Percentiles rank a stretch among this genome's conserved stretches.
Conservation (phyloP, 2,113 vertebrate species). For the Talpa occidentalis region DNA sequence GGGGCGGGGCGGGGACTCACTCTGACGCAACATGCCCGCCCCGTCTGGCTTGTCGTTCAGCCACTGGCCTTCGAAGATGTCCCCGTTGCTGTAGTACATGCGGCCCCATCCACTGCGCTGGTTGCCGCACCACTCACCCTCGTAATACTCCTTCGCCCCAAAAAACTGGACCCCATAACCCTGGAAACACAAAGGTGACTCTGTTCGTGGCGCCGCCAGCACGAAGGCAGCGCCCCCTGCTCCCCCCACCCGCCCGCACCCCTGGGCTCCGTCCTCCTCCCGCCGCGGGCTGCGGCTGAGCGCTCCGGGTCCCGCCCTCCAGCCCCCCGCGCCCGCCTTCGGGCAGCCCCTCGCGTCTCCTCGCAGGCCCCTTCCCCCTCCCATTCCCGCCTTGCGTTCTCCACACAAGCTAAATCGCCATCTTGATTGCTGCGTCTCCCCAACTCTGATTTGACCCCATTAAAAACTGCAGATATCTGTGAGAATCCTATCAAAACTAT, state of each 20-base stretch:
- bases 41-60: constrained; percentile 85
- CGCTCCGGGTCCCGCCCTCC: neutral
- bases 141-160: constrained; percentile 85
- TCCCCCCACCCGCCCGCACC: neutral
- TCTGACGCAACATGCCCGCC: constrained; percentile 87
- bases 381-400: neutral
- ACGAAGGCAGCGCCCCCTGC: neutral
- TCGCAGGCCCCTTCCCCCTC: neutral
- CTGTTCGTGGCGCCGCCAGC: accelerated
- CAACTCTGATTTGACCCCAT: neutral
- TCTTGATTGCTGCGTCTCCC: neutral
- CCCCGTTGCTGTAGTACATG: constrained; percentile 89
- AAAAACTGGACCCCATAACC: constrained; percentile 90
- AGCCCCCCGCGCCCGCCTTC: neutral
- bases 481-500: neutral
- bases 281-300: neutral
- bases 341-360: neutral
- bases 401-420: neutral
- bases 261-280: too few relatives aligned
- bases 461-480: neutral
- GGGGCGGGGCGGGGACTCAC: constrained; percentile 89
- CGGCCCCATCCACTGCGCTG: constrained; percentile 91
- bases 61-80: constrained; percentile 95
- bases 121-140: constrained; percentile 91
- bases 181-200: constrained; percentile 81